Conservation (phyloP, 2,113 vertebrate species). For the Chionodraco myersi region DNA sequence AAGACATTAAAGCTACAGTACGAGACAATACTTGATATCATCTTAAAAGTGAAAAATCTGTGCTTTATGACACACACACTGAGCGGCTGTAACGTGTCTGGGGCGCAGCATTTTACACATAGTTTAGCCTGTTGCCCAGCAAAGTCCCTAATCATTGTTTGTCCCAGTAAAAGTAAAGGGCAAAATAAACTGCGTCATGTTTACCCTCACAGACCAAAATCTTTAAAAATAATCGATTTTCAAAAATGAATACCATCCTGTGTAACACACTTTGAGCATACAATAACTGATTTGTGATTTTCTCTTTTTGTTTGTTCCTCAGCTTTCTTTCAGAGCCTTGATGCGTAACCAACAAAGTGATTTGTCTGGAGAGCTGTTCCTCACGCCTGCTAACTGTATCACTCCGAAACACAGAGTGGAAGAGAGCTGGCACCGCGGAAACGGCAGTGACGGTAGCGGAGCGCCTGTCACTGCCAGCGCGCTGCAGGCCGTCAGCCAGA, state of each 20-base stretch:
- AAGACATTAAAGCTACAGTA: not conserved
- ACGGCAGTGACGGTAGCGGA: slow-evolving; percentile 76
- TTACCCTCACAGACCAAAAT: slow-evolving; percentile 6
- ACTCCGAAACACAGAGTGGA: slow-evolving; percentile 84
- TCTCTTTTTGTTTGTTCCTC: slow-evolving; percentile 28
- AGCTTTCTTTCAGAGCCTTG: slow-evolving; percentile 86
- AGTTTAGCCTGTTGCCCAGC: not conserved
- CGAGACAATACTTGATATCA: slow-evolving; percentile 16
- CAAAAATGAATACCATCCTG: not conserved
- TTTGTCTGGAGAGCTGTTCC: slow-evolving; percentile 82
- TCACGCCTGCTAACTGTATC: slow-evolving; percentile 86
- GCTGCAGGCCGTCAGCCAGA: slow-evolving; percentile 83
- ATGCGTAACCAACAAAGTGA: slow-evolving; percentile 84
- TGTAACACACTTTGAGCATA: not conserved
- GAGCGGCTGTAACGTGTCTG: not conserved
- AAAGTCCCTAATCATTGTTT: slow-evolving; percentile 2
- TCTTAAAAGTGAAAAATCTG: not conserved
- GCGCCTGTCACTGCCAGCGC: slow-evolving; percentile 81
- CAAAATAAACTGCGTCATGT: slow-evolving; percentile 21
- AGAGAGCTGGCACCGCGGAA: slow-evolving; percentile 87
- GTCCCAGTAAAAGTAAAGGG: slow-evolving; percentile 41
- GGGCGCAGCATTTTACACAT: not conserved
- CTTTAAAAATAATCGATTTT: not conserved
- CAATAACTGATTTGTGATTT: not conserved
- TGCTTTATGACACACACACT: not conserved